Conservation (phyloP, 2,797 vertebrate species). For the Parambassis ranga region DNA sequence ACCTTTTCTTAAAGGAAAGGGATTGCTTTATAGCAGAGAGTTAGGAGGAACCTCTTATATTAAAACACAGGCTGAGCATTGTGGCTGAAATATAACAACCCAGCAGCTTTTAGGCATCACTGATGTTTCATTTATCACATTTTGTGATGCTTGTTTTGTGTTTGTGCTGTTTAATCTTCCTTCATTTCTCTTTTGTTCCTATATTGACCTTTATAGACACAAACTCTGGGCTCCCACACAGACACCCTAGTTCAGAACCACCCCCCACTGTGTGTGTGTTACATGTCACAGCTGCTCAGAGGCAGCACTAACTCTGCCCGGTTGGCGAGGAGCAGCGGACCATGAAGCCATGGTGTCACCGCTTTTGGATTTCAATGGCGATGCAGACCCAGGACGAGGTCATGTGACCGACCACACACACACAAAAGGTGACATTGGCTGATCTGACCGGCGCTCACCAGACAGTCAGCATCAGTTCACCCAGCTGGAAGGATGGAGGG, state of each 20-base stretch:
- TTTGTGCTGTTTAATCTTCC: too few species aligned
- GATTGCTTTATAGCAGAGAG: too few species aligned
- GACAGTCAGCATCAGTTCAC: constrained; percentile 41
- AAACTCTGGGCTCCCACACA: background rate
- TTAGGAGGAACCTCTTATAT: too few species aligned
- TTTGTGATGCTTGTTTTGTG: too few species aligned
- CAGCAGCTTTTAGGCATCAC: too few species aligned
- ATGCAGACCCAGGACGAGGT: constrained; percentile 30
- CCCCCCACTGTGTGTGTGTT: background rate
- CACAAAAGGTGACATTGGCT: constrained; percentile 53
- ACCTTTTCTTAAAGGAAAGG: background rate
- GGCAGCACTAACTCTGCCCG: background rate
- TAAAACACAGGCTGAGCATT: too few species aligned
- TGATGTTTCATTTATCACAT: too few species aligned
- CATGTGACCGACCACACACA: constrained; percentile 6
- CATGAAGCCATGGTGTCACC: constrained; percentile 28
- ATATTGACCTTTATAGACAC: too few species aligned
- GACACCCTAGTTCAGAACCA: background rate
- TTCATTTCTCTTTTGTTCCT: too few species aligned
- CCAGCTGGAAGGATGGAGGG: constrained; percentile 27
- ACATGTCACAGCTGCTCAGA: constrained; percentile 42
- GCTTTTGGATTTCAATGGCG: constrained; percentile 37
- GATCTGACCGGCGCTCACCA: constrained; percentile 7
- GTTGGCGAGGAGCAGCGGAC: constrained; percentile 35
- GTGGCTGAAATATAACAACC: too few species aligned